These are phyloP conservation scores for Mimachlamys varia DNA, from an alignment of 2,888 invertebrate genomes.

Conservation along the genomic window DNA sequence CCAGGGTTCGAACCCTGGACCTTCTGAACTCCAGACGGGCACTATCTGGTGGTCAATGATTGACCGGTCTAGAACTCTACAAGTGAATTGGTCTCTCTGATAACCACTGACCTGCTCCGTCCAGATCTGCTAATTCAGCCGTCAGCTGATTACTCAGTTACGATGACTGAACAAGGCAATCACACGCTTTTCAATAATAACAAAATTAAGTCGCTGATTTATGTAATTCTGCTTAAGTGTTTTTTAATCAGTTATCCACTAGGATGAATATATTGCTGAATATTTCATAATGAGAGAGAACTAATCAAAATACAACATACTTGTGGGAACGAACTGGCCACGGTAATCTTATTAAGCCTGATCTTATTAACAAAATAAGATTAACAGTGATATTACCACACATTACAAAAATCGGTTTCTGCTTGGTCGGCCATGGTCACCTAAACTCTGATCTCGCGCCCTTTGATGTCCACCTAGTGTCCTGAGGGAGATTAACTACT, in stretches of 20 bases:
- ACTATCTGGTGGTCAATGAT: no score
- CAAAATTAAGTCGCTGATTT: no score
- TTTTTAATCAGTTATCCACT: background rate
- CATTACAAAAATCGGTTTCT: background rate
- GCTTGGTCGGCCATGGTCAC: background rate
- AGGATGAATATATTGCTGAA: background rate
- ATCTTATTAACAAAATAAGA: constrained; percentile 6
- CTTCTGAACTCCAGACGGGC: no score
- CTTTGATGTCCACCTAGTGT: background rate
- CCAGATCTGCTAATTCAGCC: background rate
- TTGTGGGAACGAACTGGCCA: background rate
- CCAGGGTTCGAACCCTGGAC: no score
- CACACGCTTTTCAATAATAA: no score
- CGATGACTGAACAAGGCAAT: no score
- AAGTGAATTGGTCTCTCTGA: no score
- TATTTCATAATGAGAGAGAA: no score
- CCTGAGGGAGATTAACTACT: background rate
- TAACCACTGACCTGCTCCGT: background rate
- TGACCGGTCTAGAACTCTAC: no score
- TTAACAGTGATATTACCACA: constrained; percentile 6
- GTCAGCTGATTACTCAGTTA: no score
- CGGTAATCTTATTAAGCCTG: background rate
- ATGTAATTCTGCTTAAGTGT: background rate
- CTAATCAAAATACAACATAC: no score
- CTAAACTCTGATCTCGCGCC: background rate